A percentile compares a stretch with the other conserved stretches of the same genome.
Conservation (phyloP, 2,113 vertebrate genomes). For the human (Homo sapiens) region GRCh38 chr2:70898501-70899000, state of each 20-base stretch:
- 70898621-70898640: neutral
- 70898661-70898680: neutral
- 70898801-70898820: no score
- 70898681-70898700: neutral
- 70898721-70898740: neutral
- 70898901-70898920: no score
- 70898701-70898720: neutral
- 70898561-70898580: rapidly evolving
- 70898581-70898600: neutral
- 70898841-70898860: neutral
- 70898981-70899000: neutral
- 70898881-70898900: neutral
- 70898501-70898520: rapidly evolving
- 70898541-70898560: neutral
- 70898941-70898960: neutral
- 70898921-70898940: no score
- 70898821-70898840: neutral
- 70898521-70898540: neutral
- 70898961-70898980: no score
- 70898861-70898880: neutral
- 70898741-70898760: neutral
- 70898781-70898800: neutral
- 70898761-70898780: no score
- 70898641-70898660: rapidly evolving
- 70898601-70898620: neutral